Evolutionary conservation across 2,113 vertebrate species (phyloP).

Genomic region (Carlito syrichta): DNA sequence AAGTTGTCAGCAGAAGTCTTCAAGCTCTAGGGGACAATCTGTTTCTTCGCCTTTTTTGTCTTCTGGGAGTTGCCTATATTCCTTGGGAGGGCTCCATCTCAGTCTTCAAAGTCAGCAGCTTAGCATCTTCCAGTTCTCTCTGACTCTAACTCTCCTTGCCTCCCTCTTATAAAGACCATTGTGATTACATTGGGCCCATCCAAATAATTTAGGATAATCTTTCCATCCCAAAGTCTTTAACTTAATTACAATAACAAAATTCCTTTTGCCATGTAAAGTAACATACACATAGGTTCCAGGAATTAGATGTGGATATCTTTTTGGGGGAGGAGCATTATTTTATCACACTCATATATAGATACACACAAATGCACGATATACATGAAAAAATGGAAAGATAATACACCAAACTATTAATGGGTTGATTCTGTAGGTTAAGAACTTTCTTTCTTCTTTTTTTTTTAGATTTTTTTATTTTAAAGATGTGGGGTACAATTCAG

Average conservation of each 20-base stretch:
- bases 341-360: not conserved
- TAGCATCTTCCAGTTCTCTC: not conserved
- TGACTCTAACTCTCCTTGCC: not conserved
- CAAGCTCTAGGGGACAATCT: not conserved
- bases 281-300: not conserved
- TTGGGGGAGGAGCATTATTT: not conserved
- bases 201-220: not conserved
- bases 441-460: no score
- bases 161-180: not conserved
- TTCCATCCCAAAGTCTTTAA: not conserved
- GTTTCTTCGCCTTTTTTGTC: not conserved
- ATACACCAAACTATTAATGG: not conserved
- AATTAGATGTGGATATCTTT: conserved; percentile 6
- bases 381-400: not conserved
- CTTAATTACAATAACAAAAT: not conserved
- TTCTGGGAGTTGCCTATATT: not conserved
- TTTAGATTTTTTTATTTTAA: no score
- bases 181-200: not conserved
- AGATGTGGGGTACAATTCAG: no score
- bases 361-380: not conserved
- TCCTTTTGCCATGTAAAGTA: not conserved
- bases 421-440: not conserved
- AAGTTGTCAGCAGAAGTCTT: not conserved
- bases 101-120: not conserved
- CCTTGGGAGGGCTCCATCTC: not conserved